Percentiles rank a stretch among this genome's conserved stretches.
These are phyloP conservation scores for Thripadectes ignobilis DNA, from an alignment of 2,797 vertebrate genomes.

Conservation along the genomic window DNA sequence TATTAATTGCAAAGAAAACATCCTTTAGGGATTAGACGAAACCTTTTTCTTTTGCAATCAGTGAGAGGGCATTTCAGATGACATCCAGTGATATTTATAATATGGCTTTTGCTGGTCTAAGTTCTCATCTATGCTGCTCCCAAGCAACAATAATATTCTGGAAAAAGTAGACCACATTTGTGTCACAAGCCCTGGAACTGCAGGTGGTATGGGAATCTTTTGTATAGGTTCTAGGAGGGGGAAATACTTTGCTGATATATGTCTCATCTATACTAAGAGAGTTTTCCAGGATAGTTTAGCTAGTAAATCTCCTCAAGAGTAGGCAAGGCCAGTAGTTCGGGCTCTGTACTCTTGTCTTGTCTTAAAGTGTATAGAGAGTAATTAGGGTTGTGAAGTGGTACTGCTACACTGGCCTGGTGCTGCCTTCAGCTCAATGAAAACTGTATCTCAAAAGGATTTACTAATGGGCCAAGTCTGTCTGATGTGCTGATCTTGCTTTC, in stretches of 20 bases:
- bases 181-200: background rate
- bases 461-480: background rate
- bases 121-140: background rate
- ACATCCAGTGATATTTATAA: background rate
- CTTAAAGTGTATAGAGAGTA: background rate
- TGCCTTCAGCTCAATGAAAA: background rate
- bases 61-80: background rate
- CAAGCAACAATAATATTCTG: background rate
- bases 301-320: background rate
- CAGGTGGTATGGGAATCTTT: background rate
- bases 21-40: background rate
- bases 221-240: background rate
- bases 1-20: background rate
- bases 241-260: background rate
- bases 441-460: background rate
- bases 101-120: background rate
- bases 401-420: background rate
- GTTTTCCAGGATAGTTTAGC: background rate
- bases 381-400: background rate
- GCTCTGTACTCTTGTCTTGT: background rate
- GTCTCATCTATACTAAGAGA: background rate
- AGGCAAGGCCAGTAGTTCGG: background rate
- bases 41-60: background rate
- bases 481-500: background rate
- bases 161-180: background rate